Evolutionary conservation across 2,888 invertebrate species (phyloP), one percentile per base, ranked within the genome.

Genomic region (Pristionchus entomophagus): DNA sequence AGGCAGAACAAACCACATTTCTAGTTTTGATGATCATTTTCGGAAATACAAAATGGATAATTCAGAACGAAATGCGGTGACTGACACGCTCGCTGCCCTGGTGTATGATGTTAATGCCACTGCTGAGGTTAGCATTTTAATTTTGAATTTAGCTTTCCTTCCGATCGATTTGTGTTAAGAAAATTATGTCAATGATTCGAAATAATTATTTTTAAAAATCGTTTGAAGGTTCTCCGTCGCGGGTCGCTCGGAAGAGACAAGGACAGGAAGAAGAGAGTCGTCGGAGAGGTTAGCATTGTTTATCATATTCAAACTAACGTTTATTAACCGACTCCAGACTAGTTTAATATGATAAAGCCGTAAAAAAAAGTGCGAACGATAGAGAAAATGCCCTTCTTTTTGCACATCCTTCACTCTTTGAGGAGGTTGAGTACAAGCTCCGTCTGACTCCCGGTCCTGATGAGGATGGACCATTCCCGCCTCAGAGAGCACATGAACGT

Each of bases 61-160:
- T 22, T n/a, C 93, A 88, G 94, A 88, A 38, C 88, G 89, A 85
- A 90, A 93, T 85, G 93, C 91, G 3, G 93, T 93, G 3, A 90
- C 90, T 10, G 93, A 93, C 87, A 93, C 93, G 5, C 87, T 93
- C 59, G 92, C 93, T 0, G 93, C 93, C 5, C 87, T 93, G 38
- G 93, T 93, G n/a, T 92, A 92, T 82, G 93, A 93, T 85, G 93
- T 93, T 22, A 93, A 93, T 83, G 93, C 93, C 10, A 93, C 93
- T 12, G 92, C 93, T 8, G 93, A 93, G 87, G 92, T 93, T 22
- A 56, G 12, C 14, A 10, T 45, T 14, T 6, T 10, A 45, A 45
- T 10, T 45, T 45, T 45, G 6, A 10, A 14, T 45, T 45, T 45
- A 45, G n/a, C n/a, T n/a, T n/a, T n/a, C n/a, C n/a, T 6, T 12